Evolutionary conservation across 2,888 invertebrate genomes (phyloP), one percentile per base, ranked within the genome.

Genomic region (Drosophila ustulata): DNA sequence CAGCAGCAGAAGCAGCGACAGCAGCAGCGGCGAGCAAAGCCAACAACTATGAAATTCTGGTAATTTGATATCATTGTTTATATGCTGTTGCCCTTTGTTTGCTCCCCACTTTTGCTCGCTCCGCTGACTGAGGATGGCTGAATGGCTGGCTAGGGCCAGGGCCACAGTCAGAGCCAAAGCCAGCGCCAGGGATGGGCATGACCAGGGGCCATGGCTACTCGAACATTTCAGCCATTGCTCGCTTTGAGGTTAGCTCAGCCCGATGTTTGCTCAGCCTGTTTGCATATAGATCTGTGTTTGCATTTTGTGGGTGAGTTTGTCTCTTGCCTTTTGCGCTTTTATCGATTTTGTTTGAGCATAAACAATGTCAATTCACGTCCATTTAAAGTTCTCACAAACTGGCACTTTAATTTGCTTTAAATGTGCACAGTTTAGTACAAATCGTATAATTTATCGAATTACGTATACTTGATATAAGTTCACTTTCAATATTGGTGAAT

Each of bases 1-100:
- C 43, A 66, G 34, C 65, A 69, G 67, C 66, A 39, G 39, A 6
- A 39, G 13, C n/a, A 39, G 13, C 30, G 30, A 8, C 34, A 34
- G 34, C 34, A 11, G 34, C 9, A 34, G 41, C 65, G 67, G 66
- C 64, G 58, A 65, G 45, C 66, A 74, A 63, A 70, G 62, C 75
- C 77, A 72, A 79, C 73, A 85, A 81, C 81, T 74, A 85, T 82
- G 86, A 82, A 82, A 82, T 83, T 78, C 71, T 78, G 67, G 85
- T 81, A 85, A 85, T 66, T 75, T 69, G 88, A 85, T 85, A 88
- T 85, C 80, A 88, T 85, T 85, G 88, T 86, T 88, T 86, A 88
- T 88, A 86, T 86, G 78, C 78, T 85, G 75, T 64, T 71, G 62
- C 56, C 81, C 70, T 85, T 85, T 88, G 83, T 85, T 85, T 88